Conservation (phyloP, 2,113 vertebrate genomes). For the Serilophus lunatus region DNA sequence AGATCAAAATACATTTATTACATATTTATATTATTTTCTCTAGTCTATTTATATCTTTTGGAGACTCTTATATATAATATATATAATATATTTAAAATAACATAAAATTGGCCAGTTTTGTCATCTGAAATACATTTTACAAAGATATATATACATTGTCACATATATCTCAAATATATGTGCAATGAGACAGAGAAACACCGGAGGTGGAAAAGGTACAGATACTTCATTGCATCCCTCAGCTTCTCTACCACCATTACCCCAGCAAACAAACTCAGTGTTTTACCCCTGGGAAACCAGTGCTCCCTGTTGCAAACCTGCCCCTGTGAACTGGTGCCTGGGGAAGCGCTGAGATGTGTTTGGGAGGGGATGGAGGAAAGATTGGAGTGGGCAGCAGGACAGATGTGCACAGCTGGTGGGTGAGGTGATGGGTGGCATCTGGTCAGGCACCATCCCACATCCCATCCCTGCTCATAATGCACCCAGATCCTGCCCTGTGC, state of each 20-base stretch:
- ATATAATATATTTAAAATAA: constrained; percentile 75
- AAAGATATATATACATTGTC: constrained; percentile 65
- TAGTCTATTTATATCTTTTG: constrained; percentile 70
- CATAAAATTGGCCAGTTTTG: constrained; percentile 71
- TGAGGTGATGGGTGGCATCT: neutral
- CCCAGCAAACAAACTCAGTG: neutral
- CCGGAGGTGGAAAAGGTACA: constrained; percentile 41
- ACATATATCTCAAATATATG: constrained; percentile 64
- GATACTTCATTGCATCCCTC: constrained; percentile 26
- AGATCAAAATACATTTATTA: constrained; percentile 77
- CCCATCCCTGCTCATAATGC: neutral
- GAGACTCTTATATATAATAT: constrained; percentile 67
- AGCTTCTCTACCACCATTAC: neutral
- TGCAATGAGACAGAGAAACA: constrained; percentile 62
- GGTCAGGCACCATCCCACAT: neutral
- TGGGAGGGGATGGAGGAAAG: neutral
- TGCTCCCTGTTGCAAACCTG: constrained; percentile 1
- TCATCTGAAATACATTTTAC: constrained; percentile 76
- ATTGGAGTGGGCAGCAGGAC: neutral
- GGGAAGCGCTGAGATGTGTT: neutral
- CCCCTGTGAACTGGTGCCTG: neutral
- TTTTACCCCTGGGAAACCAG: constrained; percentile 1
- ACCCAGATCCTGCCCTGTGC: neutral
- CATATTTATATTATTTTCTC: constrained; percentile 68
- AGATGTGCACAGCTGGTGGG: neutral